Evolutionary conservation across 2,888 invertebrate genomes (phyloP), one percentile per base, ranked within the genome.

Genomic region (Bimastos eiseni): DNA sequence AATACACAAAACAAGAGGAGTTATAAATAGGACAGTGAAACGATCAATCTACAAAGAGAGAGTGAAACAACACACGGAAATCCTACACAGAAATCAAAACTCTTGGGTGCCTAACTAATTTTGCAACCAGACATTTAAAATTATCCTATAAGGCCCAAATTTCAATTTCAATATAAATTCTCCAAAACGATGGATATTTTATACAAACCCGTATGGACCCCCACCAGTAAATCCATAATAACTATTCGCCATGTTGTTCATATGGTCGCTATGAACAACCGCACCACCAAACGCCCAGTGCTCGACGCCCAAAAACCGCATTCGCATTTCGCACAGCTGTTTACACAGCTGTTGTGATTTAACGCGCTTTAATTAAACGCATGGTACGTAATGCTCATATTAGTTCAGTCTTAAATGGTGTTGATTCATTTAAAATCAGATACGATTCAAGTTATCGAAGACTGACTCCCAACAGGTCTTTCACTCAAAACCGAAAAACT

Each of bases 171-270:
- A 70, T n/a, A 3, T 70, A 70, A 70, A n/a, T 49, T 49, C 70
- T 70, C 13, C 70, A n/a, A n/a, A 70, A 70, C n/a, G 70, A 8
- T 1, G n/a, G 8, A 70, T 70, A 70, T 70, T n/a, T 70, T n/a
- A 30, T 70, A 86, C 86, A 17, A 37, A 86, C 86, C 86, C 86
- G 36, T 86, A 86, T 36, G 86, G 86, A 36, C 86, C 86, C 36
- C 86, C 86, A 13, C 86, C 86, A 36, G 86, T 37, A 37, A 86
- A 86, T 21, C 86, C 86, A 86, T 86, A 86, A 86, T 86, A 86
- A 37, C 86, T 8, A 86, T 86, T 86, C 86, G 86, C 86, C 86
- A 86, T 86, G 36, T 86, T 86, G 86, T 86, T 34, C 37, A 70
- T n/a, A n/a, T 11, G 70, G 70, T 70, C 8, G n/a, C 70, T 70